These are phyloP conservation scores for Cephalopachus bancanus DNA, from an alignment of 2,797 vertebrate species.

Conservation along the genomic window DNA sequence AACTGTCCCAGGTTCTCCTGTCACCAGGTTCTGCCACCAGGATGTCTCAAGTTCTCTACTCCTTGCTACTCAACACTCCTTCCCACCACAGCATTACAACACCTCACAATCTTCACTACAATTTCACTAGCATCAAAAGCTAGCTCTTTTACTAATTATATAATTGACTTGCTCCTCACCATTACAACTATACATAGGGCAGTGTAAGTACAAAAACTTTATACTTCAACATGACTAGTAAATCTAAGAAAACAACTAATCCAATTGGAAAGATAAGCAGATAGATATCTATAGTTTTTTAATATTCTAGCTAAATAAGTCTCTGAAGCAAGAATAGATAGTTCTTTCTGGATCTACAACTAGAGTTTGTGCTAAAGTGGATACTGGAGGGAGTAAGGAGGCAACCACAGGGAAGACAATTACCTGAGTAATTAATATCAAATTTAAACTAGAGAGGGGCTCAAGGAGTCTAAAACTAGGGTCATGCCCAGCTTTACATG, in stretches of 20 bases:
- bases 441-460: constrained; percentile 59
- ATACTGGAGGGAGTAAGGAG: neutral
- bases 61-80: neutral
- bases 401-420: constrained; percentile 30
- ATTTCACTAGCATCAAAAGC: neutral
- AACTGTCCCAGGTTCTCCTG: neutral
- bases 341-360: constrained; percentile 39
- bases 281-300: neutral
- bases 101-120: neutral
- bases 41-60: neutral
- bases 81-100: neutral
- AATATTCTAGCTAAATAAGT: constrained; percentile 41
- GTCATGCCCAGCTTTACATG: neutral
- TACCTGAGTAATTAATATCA: constrained; percentile 39
- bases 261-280: neutral
- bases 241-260: constrained; percentile 41
- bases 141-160: neutral
- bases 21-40: too few relatives aligned
- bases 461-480: constrained; percentile 59
- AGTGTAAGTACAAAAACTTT: neutral
- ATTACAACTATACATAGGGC: neutral
- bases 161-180: neutral
- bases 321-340: constrained; percentile 36
- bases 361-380: neutral
- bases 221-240: neutral